A percentile compares a stretch with the other conserved stretches of the same genome.
Evolutionary conservation across 2,113 vertebrate genomes (phyloP).

Genomic region (Calidris pygmaea): DNA sequence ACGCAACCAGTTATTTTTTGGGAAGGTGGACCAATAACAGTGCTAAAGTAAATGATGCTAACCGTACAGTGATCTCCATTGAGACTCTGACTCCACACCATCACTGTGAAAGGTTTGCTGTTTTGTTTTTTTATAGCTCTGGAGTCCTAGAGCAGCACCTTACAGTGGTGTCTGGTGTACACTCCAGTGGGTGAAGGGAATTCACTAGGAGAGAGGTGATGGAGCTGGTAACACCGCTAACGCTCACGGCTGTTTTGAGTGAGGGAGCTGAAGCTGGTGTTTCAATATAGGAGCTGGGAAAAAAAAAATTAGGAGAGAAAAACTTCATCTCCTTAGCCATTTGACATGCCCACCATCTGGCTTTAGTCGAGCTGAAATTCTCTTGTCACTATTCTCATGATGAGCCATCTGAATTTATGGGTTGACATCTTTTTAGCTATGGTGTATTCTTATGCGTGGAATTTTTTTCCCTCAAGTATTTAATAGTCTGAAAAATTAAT

Average conservation of each 20-base stretch:
- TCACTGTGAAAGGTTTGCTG: background rate
- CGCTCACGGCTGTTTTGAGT: background rate
- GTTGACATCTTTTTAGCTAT: background rate
- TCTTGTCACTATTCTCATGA: background rate
- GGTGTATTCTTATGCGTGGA: background rate
- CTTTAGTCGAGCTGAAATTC: background rate
- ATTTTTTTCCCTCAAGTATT: background rate
- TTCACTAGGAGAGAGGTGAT: background rate
- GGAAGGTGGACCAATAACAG: background rate
- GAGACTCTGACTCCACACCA: background rate
- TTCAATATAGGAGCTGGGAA: background rate
- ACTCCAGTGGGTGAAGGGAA: background rate
- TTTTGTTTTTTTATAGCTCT: background rate
- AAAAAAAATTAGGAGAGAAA: background rate
- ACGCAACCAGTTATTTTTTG: background rate
- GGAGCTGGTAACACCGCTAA: background rate
- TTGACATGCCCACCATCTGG: background rate
- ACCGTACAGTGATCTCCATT: fast-evolving
- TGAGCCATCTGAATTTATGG: background rate
- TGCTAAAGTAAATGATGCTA: background rate
- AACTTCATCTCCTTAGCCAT: background rate
- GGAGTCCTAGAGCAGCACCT: background rate
- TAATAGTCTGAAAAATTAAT: background rate
- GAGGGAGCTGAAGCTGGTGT: background rate
- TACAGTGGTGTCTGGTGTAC: background rate